Evolutionary conservation across 2,888 invertebrate genomes (phyloP), one percentile per base, ranked within the genome.

Genomic region (Apocheima hispidaria): DNA sequence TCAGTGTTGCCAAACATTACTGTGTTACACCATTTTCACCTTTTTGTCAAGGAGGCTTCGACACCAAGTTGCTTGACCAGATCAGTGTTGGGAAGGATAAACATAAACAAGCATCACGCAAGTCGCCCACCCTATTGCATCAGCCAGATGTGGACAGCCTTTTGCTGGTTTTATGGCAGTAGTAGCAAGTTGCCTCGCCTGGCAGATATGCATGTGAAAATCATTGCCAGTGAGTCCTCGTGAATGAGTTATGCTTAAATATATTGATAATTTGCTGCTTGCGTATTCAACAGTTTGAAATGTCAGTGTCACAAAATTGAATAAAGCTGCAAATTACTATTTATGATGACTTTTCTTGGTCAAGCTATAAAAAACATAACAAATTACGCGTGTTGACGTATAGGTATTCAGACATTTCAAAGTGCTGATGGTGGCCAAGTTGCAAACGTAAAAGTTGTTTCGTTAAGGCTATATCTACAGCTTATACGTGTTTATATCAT

Each of bases 121-220:
- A 90, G 76, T 68, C 60, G 72, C 73, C 71, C 70, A 77, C 76
- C 78, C 79, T 88, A 87, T 91, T 91, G 90, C 90, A 89, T 90
- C 90, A 91, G 88, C 89, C 86, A 78, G 82, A 82, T 83, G 73
- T 82, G 74, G 84, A 72, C 81, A 83, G 75, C 83, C 81, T 84
- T 81, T 80, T 73, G 68, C 78, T 61, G 75, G 71, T 81, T 83
- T 82, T 78, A 78, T 75, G 72, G 63, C 67, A 70, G 66, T 75
- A 73, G 75, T 71, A 70, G 69, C 81, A 74, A 71, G 79, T 84
- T 84, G 69, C 82, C 79, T 73, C 83, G 67, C 70, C 69, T 73
- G 63, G 68, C 60, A 75, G 72, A 74, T 71, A 64, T 68, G 18
- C 51, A 51, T 40, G 68, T 74, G 63, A 70, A 74, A 72, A 70